A percentile compares a stretch with the other conserved stretches of the same genome.
phyloP scores from a whole-genome alignment of 2,888 invertebrate species.

The Auanema sp. region DNA sequence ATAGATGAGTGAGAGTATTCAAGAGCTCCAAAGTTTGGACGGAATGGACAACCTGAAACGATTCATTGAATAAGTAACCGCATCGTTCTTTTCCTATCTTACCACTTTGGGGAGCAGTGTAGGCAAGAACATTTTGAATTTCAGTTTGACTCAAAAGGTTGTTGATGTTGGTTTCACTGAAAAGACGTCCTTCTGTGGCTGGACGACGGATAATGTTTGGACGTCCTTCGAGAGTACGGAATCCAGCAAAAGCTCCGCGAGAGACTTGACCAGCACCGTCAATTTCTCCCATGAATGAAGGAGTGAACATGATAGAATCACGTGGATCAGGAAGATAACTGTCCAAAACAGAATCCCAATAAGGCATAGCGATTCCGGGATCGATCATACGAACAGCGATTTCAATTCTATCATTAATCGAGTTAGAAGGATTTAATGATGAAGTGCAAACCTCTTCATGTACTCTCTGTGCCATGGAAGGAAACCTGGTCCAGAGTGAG shows the following conservation, averaged over 20 bases:
- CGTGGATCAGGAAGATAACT: conserved; percentile 54
- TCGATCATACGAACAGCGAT: conserved; percentile 62
- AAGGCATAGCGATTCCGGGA: conserved; percentile 64
- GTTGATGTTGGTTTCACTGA: conserved; percentile 55
- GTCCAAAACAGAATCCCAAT: conserved; percentile 64
- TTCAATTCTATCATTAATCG: conserved; percentile 40
- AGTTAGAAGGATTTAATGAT: not conserved
- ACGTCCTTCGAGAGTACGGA: conserved; percentile 56
- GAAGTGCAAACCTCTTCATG: conserved; percentile 45
- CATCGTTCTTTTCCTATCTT: conserved; percentile 1
- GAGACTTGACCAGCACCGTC: conserved; percentile 45
- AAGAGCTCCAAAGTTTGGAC: conserved; percentile 59
- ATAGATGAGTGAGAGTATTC: conserved; percentile 61
- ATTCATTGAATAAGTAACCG: not conserved
- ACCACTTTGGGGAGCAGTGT: conserved; percentile 54
- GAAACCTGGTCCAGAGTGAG: conserved; percentile 62
- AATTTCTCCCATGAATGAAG: conserved; percentile 49
- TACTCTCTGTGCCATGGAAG: conserved; percentile 62
- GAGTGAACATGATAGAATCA: conserved; percentile 57
- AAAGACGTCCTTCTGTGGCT: conserved; percentile 52
- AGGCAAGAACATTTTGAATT: conserved; percentile 58
- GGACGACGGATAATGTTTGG: conserved; percentile 46
- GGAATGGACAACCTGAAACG: conserved; percentile 54
- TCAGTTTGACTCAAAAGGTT: conserved; percentile 54
- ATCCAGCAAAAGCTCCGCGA: conserved; percentile 53